A percentile compares a stretch with the other conserved stretches of the same genome.
Conservation (phyloP, 2,888 invertebrate genomes). For the Muschampia plurimacula region DNA sequence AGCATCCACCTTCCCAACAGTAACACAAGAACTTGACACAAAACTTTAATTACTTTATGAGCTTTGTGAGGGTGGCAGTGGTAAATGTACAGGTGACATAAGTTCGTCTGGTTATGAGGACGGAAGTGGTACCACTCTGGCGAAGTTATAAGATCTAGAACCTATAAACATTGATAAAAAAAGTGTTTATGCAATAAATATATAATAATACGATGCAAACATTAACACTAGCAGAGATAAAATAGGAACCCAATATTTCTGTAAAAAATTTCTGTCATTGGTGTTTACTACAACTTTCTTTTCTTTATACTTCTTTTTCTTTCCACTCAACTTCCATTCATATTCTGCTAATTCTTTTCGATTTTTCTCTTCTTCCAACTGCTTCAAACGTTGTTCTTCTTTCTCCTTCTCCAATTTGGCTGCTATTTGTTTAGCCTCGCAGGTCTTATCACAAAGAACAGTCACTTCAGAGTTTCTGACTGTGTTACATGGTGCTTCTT, state of each 20-base stretch:
- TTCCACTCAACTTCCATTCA: constrained; percentile 91
- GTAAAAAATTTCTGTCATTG: constrained; percentile 71
- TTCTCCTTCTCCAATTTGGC: constrained; percentile 81
- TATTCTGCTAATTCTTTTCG: constrained; percentile 90
- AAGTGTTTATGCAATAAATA: constrained; percentile 39
- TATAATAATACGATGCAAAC: constrained; percentile 56
- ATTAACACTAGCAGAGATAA: constrained; percentile 59
- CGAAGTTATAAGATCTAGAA: too few species aligned
- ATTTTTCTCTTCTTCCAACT: constrained; percentile 88
- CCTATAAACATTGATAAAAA: constrained; percentile 13
- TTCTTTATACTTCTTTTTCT: constrained; percentile 83
- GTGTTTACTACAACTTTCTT: constrained; percentile 75
- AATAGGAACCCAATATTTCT: constrained; percentile 76
- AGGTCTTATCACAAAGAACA: constrained; percentile 88
- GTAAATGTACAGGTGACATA: too few species aligned
- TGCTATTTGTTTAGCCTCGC: constrained; percentile 85
- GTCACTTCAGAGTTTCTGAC: constrained; percentile 74
- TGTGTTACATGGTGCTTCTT: constrained; percentile 89
- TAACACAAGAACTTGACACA: too few species aligned
- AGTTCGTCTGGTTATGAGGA: too few species aligned
- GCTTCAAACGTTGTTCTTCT: constrained; percentile 84
- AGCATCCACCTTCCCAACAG: too few species aligned
- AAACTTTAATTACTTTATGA: too few species aligned
- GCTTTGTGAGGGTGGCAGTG: too few species aligned
- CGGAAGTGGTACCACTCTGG: too few species aligned